Base-by-base conservation (phyloP, 2,113 vertebrate species). In the Strix uralensis region DNA sequence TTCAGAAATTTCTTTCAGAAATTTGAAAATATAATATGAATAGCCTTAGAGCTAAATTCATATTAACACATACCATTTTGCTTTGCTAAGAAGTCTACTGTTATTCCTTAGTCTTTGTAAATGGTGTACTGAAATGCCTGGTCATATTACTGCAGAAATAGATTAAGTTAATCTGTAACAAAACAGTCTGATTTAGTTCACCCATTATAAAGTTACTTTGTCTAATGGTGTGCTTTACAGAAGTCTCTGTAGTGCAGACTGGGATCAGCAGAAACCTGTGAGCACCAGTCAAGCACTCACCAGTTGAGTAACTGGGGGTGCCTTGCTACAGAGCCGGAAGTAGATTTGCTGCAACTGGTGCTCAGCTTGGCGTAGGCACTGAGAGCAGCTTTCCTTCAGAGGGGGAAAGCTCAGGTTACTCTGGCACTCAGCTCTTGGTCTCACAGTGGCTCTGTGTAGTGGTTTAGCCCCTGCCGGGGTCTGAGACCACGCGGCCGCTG, bases 201-300 rank as follows among this genome's bases (percentile, higher is more conserved):
- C 70, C 32, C 16, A 9, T 70, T 87, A 14, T 47, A 5, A 58
- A 62, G 11, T 46, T 69, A 25, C 18, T 47, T 10, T 79, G 22
- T 49, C 26, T 54, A 20, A 55, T 30, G 11, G 5, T 30, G 6
- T 51, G 36, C 47, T 49, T 81, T 73, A 49, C 55, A 25, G 62
- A 51, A 30, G 10, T 38, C 61, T 67, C 42, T 38, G 0, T 26
- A 51, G 26, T 34, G 32, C 47, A 26, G 25, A 7, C 22, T 54
- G 34, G 38, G 30, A 69, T 30, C 19, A 38, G 51, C 27, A 75
- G 67, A 74, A 79, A 54, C 27, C 51, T 40, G 51, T 30, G 27
- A 51, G 54, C 26, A n/a, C 44, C 38, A 42, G 54, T 13, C 9
- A 47, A 3, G 26, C 0, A 0, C 29, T 83, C 40, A 49, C 32